Conservation (phyloP, 1,140 invertebrate species). For the Ditylenchus dipsaci region DNA sequence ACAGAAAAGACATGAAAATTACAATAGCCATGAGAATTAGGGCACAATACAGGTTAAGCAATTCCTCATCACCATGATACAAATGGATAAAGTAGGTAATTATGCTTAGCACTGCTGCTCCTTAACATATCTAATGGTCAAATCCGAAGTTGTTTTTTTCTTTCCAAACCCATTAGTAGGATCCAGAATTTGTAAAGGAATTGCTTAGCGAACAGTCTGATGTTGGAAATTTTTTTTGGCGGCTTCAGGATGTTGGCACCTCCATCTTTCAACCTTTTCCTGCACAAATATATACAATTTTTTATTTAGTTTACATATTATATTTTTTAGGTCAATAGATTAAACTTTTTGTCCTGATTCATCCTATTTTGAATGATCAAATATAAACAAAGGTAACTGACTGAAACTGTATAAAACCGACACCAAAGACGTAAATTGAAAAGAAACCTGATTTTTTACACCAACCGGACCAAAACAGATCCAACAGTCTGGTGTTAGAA, state of each 20-base stretch:
- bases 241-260: constrained; percentile 45
- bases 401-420: no score
- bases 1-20: constrained; percentile 52
- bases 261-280: constrained; percentile 53
- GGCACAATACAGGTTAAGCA: constrained; percentile 56
- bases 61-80: constrained; percentile 49
- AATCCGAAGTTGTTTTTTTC: constrained; percentile 12
- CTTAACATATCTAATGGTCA: neutral
- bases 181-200: constrained; percentile 58
- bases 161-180: constrained; percentile 44
- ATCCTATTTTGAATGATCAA: no score
- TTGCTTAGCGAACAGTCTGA: constrained; percentile 45
- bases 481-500: no score
- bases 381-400: no score
- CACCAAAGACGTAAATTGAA: no score
- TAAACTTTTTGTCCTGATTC: no score
- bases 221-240: constrained; percentile 42
- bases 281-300: constrained; percentile 18
- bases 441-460: no score
- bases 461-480: no score
- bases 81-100: constrained; percentile 58
- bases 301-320: no score
- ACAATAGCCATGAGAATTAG: constrained; percentile 52
- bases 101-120: constrained; percentile 44
- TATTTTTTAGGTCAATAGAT: no score